phyloP scores from a whole-genome alignment of 2,888 invertebrate species.

The Drosophila cracens region DNA sequence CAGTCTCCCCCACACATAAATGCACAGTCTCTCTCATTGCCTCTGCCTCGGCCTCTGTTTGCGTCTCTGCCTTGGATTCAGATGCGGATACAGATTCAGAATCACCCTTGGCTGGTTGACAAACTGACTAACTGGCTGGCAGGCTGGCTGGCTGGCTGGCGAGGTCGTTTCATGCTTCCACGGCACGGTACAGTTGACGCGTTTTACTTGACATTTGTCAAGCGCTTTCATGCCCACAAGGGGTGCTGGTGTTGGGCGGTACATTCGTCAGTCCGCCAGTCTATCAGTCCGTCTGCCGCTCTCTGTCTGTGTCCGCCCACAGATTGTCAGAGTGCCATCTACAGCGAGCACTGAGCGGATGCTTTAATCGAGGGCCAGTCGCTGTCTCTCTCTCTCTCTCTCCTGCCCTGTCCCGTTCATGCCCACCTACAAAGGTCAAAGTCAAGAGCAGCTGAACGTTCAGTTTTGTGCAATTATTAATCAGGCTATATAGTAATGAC shows the following conservation, averaged over 20 bases:
- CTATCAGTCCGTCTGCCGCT: slow-evolving; percentile 7
- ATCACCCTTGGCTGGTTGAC: slow-evolving; percentile 48
- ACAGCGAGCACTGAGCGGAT: slow-evolving; percentile 49
- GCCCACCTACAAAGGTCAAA: slow-evolving; percentile 67
- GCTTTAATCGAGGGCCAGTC: slow-evolving; percentile 57
- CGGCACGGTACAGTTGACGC: slow-evolving; percentile 66
- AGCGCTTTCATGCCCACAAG: slow-evolving; percentile 46
- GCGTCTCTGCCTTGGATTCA: slow-evolving; percentile 5
- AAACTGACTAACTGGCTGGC: slow-evolving; percentile 18
- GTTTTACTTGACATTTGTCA: slow-evolving; percentile 73
- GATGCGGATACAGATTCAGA: slow-evolving; percentile 35
- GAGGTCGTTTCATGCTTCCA: slow-evolving; percentile 53
- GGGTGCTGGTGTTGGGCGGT: slow-evolving; percentile 2
- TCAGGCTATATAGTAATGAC: slow-evolving; percentile 26
- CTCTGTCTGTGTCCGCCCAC: slow-evolving; percentile 44
- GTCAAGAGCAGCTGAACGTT: slow-evolving; percentile 62
- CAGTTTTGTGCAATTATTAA: slow-evolving; percentile 50
- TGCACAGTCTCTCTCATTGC: not conserved
- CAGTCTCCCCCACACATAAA: not conserved
- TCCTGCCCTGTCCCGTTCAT: not conserved
- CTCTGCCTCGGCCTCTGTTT: slow-evolving; percentile 2
- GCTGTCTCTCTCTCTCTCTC: not conserved
- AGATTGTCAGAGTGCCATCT: slow-evolving; percentile 33
- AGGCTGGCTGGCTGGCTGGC: slow-evolving; percentile 23
- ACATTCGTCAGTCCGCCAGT: slow-evolving; percentile 7